Percentiles rank a stretch among this genome's conserved stretches.
phyloP scores from a whole-genome alignment of 2,113 vertebrate genomes.

The Aptenodytes patagonicus region DNA sequence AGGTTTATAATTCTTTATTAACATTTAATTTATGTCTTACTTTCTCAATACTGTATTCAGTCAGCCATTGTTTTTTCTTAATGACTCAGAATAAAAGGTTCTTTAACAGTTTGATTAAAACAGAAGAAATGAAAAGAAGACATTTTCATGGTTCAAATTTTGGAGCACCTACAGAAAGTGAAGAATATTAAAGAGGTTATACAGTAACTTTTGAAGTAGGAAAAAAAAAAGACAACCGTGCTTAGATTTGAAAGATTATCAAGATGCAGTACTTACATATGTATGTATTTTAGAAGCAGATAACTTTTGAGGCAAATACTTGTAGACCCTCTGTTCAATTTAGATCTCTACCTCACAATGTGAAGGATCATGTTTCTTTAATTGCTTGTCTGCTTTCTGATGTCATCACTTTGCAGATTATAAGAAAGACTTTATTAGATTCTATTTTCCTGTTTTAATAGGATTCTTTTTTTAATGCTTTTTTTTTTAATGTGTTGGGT shows the following conservation, averaged over 20 bases:
- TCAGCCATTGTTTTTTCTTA: background rate
- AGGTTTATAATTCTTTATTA: background rate
- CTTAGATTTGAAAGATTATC: background rate
- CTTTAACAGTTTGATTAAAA: background rate
- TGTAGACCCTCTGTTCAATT: background rate
- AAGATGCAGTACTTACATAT: background rate
- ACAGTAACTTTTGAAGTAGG: background rate
- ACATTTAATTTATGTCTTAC: background rate
- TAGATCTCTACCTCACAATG: background rate
- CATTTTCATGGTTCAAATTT: background rate
- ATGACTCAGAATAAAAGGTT: background rate
- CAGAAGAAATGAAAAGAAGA: background rate
- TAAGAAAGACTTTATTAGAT: background rate
- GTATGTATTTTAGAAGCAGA: background rate
- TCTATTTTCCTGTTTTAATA: background rate
- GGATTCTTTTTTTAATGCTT: background rate
- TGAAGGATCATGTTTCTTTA: background rate
- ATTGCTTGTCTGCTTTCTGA: background rate
- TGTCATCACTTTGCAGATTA: background rate
- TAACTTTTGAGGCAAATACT: background rate
- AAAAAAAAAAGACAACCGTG: accelerated
- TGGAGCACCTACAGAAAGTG: background rate
- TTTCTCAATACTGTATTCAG: background rate
- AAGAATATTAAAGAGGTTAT: background rate
- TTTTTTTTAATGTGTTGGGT: background rate